Evolutionary conservation across 2,888 invertebrate genomes (phyloP), one percentile per base, ranked within the genome.

Genomic region (Rhagium mordax): DNA sequence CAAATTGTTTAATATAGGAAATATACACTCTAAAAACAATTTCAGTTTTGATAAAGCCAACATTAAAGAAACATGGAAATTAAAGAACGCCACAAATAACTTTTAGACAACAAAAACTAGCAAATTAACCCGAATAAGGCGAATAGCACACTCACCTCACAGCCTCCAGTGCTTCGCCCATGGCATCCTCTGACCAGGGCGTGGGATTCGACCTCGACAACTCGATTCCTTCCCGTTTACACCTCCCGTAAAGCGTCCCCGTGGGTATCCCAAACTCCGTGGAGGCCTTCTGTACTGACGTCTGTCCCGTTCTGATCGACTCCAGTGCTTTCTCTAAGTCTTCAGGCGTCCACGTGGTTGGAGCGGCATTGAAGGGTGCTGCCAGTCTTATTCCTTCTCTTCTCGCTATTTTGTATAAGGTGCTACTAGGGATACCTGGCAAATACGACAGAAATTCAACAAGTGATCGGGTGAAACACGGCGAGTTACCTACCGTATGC

Each of bases 171-270:
- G 96, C 96, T 87, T 96, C 96, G 20, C 94, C 94, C 96, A 96
- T 96, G 27, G 96, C 96, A 85, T 95, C 95, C 86, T 96, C 96
- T n/a, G 96, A 95, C 96, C 96, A 96, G 8, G 96, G 96, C 55
- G 96, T 95, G n/a, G 96, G 95, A 89, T 95, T 95, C 70, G 95
- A 95, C 80, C 96, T 92, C 5, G 95, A 95, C 79, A 96, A 88
- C 87, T 96, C 96, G 81, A 96, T 96, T 60, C 96, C 96, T 87
- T 96, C 96, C 61, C 96, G 90, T 85, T 96, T 96, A 87, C 96
- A 96, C 81, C 96, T 90, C 2, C 96, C 96, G 84, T 96, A 96
- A 16, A 96, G 88, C 10, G 96, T 96, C 16, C 96, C 96, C 65
- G 95, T 95, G 51, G 96, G 96, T 84, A 96, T 96, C 67, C 96